Base-by-base conservation (phyloP, 2,113 vertebrate species). In the Gnathonemus echidnorhynchus region DNA sequence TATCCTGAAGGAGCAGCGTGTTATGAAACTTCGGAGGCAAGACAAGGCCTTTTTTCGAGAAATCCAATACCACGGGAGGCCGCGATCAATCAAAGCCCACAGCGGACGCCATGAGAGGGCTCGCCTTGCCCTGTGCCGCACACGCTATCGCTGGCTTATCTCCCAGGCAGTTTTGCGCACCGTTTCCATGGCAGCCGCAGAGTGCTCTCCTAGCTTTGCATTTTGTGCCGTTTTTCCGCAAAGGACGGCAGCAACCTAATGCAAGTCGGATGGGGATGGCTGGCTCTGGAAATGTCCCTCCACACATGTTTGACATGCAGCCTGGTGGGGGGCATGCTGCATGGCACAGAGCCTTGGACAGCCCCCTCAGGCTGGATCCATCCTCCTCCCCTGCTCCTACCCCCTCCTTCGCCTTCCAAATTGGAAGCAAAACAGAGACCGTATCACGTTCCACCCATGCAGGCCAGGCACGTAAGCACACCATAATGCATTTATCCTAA, bases 21-120 rank as follows among this genome's bases (percentile, higher is more conserved):
- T 86, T 86, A 86, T 86, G 84, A 86, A 86, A 86, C 45, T 86
- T 86, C 0, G 11, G 84, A 50, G 48, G 45, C 45, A 86, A 86
- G 19, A 50, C 49, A 31, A 49, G 45, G 35, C 31, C 31, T 50
- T 49, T 48, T 86, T 86, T n/a, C 24, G 24, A 86, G 84, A 86
- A 86, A 86, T 86, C n/a, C 84, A 86, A 86, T 86, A 86, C 84
- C 46, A 13, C 5, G 84, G 45, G 84, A 86, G 84, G 84, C 46
- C 21, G 84, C 84, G n/a, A 86, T 86, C 84, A 86, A 86, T 86
- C 84, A 50, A 5, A 27, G 24, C 84, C 84, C 45, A 86, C n/a
- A 49, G 24, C n/a, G 46, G 48, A n/a, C 5, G 84, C 21, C 45
- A 86, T n/a, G 48, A 48, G 45, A 24, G 74, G 17, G 17, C 74